Percentiles rank a stretch among this genome's conserved stretches.
These are phyloP conservation scores for Budorcas taxicolor DNA, from an alignment of 2,113 vertebrate genomes.

Conservation along the genomic window DNA sequence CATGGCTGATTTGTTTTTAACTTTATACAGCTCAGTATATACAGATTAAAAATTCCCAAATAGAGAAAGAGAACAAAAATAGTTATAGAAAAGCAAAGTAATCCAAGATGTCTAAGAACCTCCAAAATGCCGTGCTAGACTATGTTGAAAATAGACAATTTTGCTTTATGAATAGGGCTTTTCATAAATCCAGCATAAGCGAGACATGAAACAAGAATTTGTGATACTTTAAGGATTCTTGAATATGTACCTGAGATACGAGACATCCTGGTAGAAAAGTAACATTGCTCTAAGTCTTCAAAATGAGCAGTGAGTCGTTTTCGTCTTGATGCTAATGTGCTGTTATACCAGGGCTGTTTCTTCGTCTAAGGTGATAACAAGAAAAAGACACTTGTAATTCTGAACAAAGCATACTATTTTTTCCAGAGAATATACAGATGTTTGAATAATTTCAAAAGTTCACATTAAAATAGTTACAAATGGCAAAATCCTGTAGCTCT, in stretches of 20 bases:
- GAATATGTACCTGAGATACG: slow-evolving; percentile 89
- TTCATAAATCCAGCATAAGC: background rate
- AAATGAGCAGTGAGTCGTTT: slow-evolving; percentile 97
- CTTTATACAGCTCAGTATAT: background rate
- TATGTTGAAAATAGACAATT: background rate
- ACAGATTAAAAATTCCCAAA: background rate
- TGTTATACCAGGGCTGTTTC: slow-evolving; percentile 97
- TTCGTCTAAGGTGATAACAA: slow-evolving; percentile 85
- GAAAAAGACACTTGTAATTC: slow-evolving; percentile 40
- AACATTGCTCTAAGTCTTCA: slow-evolving; percentile 98
- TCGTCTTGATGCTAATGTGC: slow-evolving; percentile 92
- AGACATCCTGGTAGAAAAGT: slow-evolving; percentile 98
- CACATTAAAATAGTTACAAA: background rate
- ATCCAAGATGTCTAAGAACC: background rate
- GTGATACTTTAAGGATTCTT: background rate
- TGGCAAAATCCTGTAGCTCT: background rate
- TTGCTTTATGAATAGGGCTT: background rate
- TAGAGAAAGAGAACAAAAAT: background rate
- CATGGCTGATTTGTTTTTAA: background rate
- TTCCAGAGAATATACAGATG: slow-evolving; percentile 1
- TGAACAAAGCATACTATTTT: background rate
- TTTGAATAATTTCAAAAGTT: background rate
- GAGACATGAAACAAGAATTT: background rate
- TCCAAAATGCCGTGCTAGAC: background rate
- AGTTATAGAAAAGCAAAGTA: background rate